These are phyloP conservation scores for Motacilla alba DNA, from an alignment of 2,113 vertebrate species.

Conservation along the genomic window DNA sequence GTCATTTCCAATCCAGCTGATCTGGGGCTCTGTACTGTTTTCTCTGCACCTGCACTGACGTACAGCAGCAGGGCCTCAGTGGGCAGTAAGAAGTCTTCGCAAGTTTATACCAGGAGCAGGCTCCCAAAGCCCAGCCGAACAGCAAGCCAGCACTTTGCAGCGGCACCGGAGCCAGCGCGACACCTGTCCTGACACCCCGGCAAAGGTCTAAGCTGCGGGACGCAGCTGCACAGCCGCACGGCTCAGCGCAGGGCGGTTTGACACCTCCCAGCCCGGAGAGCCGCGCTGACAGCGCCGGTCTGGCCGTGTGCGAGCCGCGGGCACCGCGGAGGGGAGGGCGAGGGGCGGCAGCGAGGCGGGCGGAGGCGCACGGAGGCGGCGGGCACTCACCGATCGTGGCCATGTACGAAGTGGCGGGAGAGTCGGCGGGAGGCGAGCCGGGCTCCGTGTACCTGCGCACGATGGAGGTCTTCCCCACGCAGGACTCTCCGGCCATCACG, in stretches of 20 bases:
- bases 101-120: neutral
- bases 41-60: fast-evolving
- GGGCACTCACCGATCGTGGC: slow-evolving; percentile 69
- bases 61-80: neutral
- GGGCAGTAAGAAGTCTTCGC: fast-evolving
- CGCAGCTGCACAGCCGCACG: fast-evolving
- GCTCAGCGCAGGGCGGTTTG: fast-evolving
- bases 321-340: fast-evolving
- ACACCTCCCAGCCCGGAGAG: fast-evolving
- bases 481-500: slow-evolving; percentile 69
- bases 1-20: neutral
- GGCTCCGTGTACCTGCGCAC: slow-evolving; percentile 61
- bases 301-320: fast-evolving
- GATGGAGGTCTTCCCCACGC: slow-evolving; percentile 69
- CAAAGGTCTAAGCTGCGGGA: fast-evolving
- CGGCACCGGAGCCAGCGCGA: neutral
- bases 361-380: neutral
- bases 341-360: neutral
- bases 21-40: fast-evolving
- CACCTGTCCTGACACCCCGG: neutral
- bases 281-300: neutral
- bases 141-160: too few relatives aligned
- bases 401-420: slow-evolving; percentile 38
- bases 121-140: neutral
- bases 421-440: neutral